Percentiles rank a stretch among this genome's conserved stretches.
Evolutionary conservation across 2,113 vertebrate species (phyloP).

Genomic region (Cynoglossus semilaevis): DNA sequence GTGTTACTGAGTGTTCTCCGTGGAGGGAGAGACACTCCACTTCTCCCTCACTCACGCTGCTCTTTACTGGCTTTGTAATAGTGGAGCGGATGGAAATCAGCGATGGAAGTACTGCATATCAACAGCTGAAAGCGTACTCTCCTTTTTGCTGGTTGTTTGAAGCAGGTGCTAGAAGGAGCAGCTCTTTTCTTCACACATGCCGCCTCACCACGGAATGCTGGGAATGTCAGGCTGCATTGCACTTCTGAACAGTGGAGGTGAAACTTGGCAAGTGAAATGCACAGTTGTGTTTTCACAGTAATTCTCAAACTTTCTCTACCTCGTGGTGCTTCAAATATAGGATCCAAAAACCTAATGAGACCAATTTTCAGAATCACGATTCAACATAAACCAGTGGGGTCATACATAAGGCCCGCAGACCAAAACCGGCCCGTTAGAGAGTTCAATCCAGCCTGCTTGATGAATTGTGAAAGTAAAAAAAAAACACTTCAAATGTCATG

Average conservation of each 20-base stretch:
- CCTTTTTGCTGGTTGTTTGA: slow-evolving; percentile 9
- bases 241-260: slow-evolving; percentile 32
- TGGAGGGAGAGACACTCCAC: slow-evolving; percentile 7
- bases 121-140: slow-evolving; percentile 6
- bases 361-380: no score
- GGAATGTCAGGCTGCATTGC: slow-evolving; percentile 34
- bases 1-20: neutral
- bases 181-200: slow-evolving; percentile 24
- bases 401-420: no score
- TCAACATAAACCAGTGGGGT: no score
- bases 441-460: no score
- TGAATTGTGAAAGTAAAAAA: no score
- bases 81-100: slow-evolving; percentile 5
- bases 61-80: neutral
- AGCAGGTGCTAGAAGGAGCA: slow-evolving; percentile 35
- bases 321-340: slow-evolving; percentile 29
- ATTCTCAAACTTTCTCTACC: slow-evolving; percentile 7
- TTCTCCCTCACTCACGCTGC: neutral
- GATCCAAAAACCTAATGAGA: no score
- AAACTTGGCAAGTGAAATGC: slow-evolving; percentile 13
- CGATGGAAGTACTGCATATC: neutral
- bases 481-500: no score
- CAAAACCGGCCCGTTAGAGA: no score
- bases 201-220: slow-evolving; percentile 39
- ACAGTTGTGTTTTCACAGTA: slow-evolving; percentile 15